Base-by-base conservation (phyloP, 2,888 invertebrate species). In the Orchesella flavescens region DNA sequence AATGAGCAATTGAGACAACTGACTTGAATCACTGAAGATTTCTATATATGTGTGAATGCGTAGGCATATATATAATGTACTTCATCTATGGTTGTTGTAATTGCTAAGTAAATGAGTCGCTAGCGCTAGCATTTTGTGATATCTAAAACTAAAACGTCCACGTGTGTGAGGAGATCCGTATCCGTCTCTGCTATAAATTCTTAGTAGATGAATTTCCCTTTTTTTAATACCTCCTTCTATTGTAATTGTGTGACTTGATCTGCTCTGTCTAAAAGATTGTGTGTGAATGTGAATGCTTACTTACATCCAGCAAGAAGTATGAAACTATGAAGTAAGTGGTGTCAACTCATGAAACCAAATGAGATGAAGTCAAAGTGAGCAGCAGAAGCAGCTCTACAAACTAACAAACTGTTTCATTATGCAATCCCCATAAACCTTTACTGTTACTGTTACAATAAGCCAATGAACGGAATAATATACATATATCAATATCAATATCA, bases 381-480 rank as follows among this genome's bases (percentile, higher is more conserved):
- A 10, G 1, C 49, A 49, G n/a, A n/a, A n/a, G n/a, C n/a, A n/a
- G n/a, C n/a, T n/a, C n/a, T n/a, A n/a, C n/a, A n/a, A n/a, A n/a
- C n/a, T n/a, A 49, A 49, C n/a, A n/a, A 10, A 49, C 44, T 9
- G 49, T n/a, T 49, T 15, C 49, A 49, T 49, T 69, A 23, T 21
- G 61, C 24, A 15, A 61, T 73, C 63, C 23, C 53, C 49, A 75
- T 75, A 74, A 74, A 34, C 59, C 65, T 19, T 65, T 53, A 13
- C 1, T 19, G 59, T 61, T 73, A 73, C 74, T 63, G 19, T 53
- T 65, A 49, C 65, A 75, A 75, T 75, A 17, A 63, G 21, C 61
- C 59, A 73, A 49, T 73, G 46, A 43, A 53, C 21, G 17, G 59
- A 61, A 59, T 23, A 12, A 34, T 23, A 72, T 34, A 17, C 23